These are phyloP conservation scores for Bubo bubo DNA, from an alignment of 2,113 vertebrate species.

Conservation along the genomic window DNA sequence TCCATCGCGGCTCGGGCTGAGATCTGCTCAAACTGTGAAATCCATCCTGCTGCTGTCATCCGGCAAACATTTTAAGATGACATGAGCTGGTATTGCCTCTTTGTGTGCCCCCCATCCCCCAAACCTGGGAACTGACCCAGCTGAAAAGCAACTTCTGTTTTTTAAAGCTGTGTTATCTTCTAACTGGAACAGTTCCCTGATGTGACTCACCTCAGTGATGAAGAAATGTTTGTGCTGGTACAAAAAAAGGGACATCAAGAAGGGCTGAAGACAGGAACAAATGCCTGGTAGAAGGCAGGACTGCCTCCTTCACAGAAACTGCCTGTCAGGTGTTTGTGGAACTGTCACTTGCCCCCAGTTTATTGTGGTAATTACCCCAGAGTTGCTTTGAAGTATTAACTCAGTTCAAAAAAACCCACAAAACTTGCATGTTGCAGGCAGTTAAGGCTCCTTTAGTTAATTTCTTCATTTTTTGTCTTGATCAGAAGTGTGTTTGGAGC, in stretches of 20 bases:
- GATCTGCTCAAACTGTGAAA: background rate
- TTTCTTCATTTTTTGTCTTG: background rate
- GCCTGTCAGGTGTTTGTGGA: background rate
- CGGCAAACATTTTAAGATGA: background rate
- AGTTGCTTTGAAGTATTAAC: background rate
- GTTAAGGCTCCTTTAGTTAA: background rate
- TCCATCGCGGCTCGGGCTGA: background rate
- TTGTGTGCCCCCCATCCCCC: fast-evolving
- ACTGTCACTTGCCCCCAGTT: background rate
- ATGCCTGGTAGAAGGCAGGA: background rate
- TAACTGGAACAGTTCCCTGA: background rate
- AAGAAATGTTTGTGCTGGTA: background rate
- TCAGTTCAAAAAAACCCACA: background rate
- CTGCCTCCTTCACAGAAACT: background rate
- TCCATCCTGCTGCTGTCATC: background rate
- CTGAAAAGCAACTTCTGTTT: background rate
- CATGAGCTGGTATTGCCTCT: background rate
- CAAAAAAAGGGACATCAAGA: background rate
- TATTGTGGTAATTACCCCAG: background rate
- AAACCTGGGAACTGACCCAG: background rate
- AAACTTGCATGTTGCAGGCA: background rate
- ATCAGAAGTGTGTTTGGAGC: background rate
- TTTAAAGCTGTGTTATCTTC: background rate
- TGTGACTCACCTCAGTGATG: background rate
- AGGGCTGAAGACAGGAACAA: background rate